These are phyloP conservation scores for Acrocyrtus sp. DNA, from an alignment of 2,888 invertebrate species.

Conservation along the genomic window DNA sequence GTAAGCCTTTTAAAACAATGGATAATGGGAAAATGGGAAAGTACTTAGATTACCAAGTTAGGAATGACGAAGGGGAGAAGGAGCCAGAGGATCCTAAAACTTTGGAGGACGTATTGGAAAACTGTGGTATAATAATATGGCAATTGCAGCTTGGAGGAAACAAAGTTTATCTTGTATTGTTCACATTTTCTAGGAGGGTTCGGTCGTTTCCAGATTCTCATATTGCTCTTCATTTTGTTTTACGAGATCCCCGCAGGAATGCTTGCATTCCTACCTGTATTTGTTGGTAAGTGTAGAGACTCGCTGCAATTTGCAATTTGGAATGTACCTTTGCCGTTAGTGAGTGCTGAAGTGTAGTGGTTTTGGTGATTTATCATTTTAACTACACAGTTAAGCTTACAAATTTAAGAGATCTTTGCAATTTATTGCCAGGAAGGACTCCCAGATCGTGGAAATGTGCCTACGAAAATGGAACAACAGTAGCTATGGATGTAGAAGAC, in stretches of 20 bases:
- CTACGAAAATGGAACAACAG: conserved; percentile 11
- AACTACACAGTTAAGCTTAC: no score
- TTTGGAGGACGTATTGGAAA: conserved; percentile 52
- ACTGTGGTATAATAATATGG: neutral
- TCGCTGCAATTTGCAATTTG: no score
- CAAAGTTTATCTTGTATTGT: neutral
- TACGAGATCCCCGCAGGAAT: conserved; percentile 59
- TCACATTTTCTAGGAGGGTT: conserved; percentile 44
- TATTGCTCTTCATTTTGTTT: conserved; percentile 53
- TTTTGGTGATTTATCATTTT: no score
- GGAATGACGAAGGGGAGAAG: conserved; percentile 19
- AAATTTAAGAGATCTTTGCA: neutral
- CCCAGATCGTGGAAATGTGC: conserved; percentile 55
- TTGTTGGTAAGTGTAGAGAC: conserved; percentile 42
- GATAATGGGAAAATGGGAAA: conserved; percentile 44
- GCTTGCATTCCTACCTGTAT: conserved; percentile 52
- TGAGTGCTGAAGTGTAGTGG: no score
- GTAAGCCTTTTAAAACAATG: no score
- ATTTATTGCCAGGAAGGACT: conserved; percentile 30
- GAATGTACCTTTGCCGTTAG: no score
- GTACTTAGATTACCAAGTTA: conserved; percentile 33
- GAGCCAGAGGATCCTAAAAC: conserved; percentile 36
- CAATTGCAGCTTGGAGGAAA: no score
- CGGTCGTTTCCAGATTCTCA: conserved; percentile 53
- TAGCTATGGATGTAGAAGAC: conserved; percentile 35